Base-by-base conservation (phyloP, 1,140 invertebrate genomes). In the Drosophila sechellia region DNA sequence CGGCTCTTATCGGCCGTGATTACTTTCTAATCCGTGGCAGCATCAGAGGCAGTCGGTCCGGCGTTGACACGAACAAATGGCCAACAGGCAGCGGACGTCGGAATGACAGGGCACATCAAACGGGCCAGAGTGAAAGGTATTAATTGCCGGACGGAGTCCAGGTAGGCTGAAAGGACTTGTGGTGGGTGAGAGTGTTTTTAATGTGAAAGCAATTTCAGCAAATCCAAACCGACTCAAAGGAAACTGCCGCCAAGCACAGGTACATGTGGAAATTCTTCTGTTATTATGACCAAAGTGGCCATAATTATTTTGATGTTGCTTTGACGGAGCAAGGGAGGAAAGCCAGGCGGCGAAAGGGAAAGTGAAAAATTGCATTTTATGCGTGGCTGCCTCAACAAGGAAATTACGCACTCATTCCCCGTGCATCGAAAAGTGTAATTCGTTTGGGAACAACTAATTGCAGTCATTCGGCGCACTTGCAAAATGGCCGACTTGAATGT, bases 231-330 rank as follows among this genome's bases (percentile, higher is more conserved):
- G 73, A 74, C 68, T 80, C 84, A 80, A 89, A 77, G 56, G 37
- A 64, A 71, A 55, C 27, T 64, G 63, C 83, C 75, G 56, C 65
- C 46, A 11, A 39, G 8, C 22, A 40, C 61, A 40, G 42, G 50
- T 69, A 35, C 64, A 80, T 60, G 81, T 74, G 76, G 59, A 81
- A 86, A 73, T 81, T 86, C 77, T 83, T 71, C 70, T 64, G 76
- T 87, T 89, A 79, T 83, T 87, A 70, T 77, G 77, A 50, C 73
- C 81, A 77, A 75, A 86, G 86, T 90, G 79, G 72, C 79, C 81
- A 90, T 90, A 90, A 90, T 90, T 90, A 90, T 86, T 90, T 75
- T 76, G 76, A 87, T 89, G 84, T 89, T 89, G 79, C 79, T 89
- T 68, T 70, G 65, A 25, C 12, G 5, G 43, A 22, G 0, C 6